Conservation (phyloP, 2,888 invertebrate species). For the Dicyrtomina minuta region DNA sequence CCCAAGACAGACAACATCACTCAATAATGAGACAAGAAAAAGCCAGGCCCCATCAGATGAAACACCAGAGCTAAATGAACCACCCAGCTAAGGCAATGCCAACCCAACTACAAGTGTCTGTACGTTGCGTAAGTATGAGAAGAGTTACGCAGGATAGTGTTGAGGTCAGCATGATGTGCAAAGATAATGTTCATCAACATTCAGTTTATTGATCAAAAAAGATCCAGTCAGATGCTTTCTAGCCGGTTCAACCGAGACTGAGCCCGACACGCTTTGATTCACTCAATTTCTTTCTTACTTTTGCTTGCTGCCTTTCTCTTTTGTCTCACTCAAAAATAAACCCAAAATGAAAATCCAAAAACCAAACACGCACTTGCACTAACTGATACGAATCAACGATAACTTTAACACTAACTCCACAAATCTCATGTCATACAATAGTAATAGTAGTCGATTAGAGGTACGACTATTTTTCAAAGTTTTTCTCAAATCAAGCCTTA, state of each 20-base stretch:
- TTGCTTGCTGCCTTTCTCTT: slow-evolving; percentile 28
- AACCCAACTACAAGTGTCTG: too few species aligned
- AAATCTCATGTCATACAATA: too few species aligned
- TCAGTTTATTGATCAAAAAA: slow-evolving; percentile 16
- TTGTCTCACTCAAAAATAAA: slow-evolving; percentile 1
- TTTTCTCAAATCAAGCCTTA: too few species aligned
- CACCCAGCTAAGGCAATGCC: too few species aligned
- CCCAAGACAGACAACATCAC: too few species aligned
- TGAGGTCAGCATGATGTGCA: background rate
- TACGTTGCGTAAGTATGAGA: too few species aligned
- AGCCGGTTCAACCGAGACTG: slow-evolving; percentile 10
- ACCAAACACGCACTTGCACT: slow-evolving; percentile 11
- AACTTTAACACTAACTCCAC: background rate
- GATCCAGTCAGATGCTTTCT: slow-evolving; percentile 10
- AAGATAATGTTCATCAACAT: background rate
- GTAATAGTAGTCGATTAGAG: too few species aligned
- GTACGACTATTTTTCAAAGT: too few species aligned
- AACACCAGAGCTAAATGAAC: too few species aligned
- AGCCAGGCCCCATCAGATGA: too few species aligned
- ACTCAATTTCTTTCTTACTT: slow-evolving; percentile 43
- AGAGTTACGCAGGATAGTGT: too few species aligned
- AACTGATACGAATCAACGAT: slow-evolving; percentile 4
- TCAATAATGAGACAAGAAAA: too few species aligned
- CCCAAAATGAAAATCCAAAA: background rate
- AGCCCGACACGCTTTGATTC: slow-evolving; percentile 45